Conservation (phyloP, 2,888 invertebrate species). For the Onchidella celtica region DNA sequence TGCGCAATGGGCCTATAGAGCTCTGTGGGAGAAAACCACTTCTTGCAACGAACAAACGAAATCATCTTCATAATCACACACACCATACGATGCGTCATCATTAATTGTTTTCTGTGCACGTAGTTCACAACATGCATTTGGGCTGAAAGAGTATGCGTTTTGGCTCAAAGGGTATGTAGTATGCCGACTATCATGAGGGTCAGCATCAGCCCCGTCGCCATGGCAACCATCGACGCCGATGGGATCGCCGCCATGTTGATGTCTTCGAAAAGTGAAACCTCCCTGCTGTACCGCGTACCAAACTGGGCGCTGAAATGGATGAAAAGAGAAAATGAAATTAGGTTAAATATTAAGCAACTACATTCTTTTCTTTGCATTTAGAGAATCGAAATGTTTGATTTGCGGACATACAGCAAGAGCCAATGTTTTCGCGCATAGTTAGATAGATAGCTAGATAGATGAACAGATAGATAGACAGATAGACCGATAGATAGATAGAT, state of each 20-base stretch:
- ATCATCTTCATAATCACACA: neutral
- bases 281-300: constrained; percentile 49
- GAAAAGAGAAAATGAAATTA: neutral
- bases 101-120: neutral
- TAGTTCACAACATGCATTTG: no score
- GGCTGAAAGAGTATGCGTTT: no score
- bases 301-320: constrained; percentile 16
- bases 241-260: constrained; percentile 1
- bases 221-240: neutral
- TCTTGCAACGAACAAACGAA: no score
- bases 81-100: neutral
- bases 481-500: no score
- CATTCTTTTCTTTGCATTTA: no score
- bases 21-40: no score
- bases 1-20: no score
- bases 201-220: neutral
- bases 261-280: constrained; percentile 24
- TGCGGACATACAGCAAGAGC: no score
- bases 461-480: no score
- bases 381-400: no score
- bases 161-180: neutral
- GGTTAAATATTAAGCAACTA: neutral
- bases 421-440: no score
- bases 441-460: no score
- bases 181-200: neutral